A percentile compares a stretch with the other conserved stretches of the same genome.
Evolutionary conservation across 2,888 invertebrate species (phyloP).

Genomic region (Hybos culiciformis): DNA sequence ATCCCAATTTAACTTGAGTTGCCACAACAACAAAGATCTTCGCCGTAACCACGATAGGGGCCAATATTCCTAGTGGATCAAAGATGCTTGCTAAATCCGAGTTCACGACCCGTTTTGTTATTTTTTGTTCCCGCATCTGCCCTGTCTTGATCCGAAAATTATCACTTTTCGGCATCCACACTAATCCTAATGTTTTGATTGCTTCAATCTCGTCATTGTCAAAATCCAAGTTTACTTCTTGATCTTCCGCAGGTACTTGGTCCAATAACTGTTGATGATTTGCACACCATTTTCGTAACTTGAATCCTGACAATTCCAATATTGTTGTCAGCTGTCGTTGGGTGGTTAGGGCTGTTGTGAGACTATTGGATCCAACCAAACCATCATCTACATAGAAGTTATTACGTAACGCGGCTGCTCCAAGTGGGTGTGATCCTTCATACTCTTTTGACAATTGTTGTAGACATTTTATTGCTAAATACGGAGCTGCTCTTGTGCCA

Average conservation of each 20-base stretch:
- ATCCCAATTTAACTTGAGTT: not conserved
- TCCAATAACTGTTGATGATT: conserved; percentile 3
- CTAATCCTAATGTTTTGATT: conserved; percentile 11
- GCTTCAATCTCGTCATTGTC: too few relatives aligned
- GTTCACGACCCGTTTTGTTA: conserved; percentile 1
- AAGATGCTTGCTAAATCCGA: conserved; percentile 7
- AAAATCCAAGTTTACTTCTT: conserved; percentile 4
- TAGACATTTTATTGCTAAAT: conserved; percentile 14
- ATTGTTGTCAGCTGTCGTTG: conserved; percentile 8
- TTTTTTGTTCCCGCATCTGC: too few relatives aligned
- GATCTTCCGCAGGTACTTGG: conserved; percentile 4
- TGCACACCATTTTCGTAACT: too few relatives aligned
- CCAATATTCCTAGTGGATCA: conserved; percentile 8
- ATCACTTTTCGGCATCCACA: conserved; percentile 7
- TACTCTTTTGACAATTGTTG: conserved; percentile 12
- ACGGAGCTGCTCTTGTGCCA: conserved; percentile 16
- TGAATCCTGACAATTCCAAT: conserved; percentile 5
- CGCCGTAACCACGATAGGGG: conserved; percentile 1
- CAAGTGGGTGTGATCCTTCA: conserved; percentile 9
- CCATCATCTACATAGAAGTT: conserved; percentile 16
- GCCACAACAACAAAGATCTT: conserved; percentile 8
- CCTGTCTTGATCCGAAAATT: conserved; percentile 2
- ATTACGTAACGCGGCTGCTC: conserved; percentile 7
- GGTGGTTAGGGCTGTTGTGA: conserved; percentile 8
- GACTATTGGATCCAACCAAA: conserved; percentile 12